Evolutionary conservation across 92 coral and sea anemone genomes (phyloP), one percentile per base, ranked within the genome.

Genomic region (Epizoanthus scotinus): DNA sequence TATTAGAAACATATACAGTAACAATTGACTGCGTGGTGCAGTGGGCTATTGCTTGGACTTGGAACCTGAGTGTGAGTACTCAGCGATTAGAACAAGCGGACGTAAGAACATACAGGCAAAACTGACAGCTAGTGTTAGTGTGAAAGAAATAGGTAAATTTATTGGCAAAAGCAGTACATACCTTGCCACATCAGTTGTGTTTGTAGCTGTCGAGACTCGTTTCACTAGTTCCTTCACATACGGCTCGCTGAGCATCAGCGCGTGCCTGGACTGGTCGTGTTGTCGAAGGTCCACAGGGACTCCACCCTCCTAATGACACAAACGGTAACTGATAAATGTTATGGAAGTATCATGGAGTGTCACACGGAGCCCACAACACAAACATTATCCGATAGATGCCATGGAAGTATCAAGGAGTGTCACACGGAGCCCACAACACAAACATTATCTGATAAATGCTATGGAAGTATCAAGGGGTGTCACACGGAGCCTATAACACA

Each of bases 281-380:
- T 55, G 24, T 13, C 81, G 81, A 31, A 58, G 61, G 24, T 75
- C 81, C 14, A 52, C 81, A 57, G 81, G 81, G 17, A 21, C 31
- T 59, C 34, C 42, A 18, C 34, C 55, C 21, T 58, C 81, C 81
- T 75, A 52, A 22, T 7, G 40, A 60, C 28, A 15, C 67, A 38
- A 60, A 3, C 14, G 10, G 9, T 12, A 12, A 9, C 15, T 47
- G 52, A 47, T 5, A 8, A 47, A 10, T 47, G 52, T 47, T 47
- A 10, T 47, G 14, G 52, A 2, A 47, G 52, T 47, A 6, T 1
- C 12, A 5, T 6, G 13, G 52, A 47, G 1, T 14, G 15, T 10
- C 14, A 10, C 52, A 34, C 40, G 5, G n/a, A n/a, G n/a, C n/a
- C n/a, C n/a, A n/a, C n/a, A n/a, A 60, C 28, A 15, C 67, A 38